Conservation (phyloP, 1,140 invertebrate genomes). For the Tetragonula clypearis region DNA sequence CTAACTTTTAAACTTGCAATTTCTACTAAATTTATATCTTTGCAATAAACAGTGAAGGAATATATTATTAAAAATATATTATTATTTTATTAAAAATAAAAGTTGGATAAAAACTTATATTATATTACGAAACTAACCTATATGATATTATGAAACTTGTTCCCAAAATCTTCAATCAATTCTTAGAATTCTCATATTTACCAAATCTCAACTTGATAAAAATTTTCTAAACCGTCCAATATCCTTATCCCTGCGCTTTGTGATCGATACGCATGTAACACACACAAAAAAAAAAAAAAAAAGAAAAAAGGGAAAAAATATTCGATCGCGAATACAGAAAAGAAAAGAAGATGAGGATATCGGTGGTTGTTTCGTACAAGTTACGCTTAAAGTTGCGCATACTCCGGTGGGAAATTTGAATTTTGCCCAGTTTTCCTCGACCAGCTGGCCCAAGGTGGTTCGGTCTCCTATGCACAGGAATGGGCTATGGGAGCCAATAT, state of each 20-base stretch:
- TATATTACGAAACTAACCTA: background rate
- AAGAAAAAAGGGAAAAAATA: background rate
- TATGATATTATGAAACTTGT: background rate
- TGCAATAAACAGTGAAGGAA: background rate
- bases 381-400: slow-evolving; percentile 67
- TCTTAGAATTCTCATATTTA: background rate
- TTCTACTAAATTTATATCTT: background rate
- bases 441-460: slow-evolving; percentile 58
- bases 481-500: slow-evolving; percentile 71
- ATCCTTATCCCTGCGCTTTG: background rate
- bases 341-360: background rate
- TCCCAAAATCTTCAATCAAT: background rate
- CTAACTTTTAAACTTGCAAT: background rate
- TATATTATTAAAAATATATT: too few species aligned
- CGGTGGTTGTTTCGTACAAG: slow-evolving; percentile 61
- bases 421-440: slow-evolving; percentile 64
- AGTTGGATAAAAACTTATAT: too few species aligned
- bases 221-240: background rate
- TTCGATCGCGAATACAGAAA: background rate
- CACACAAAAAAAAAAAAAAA: background rate
- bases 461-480: slow-evolving; percentile 66
- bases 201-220: background rate
- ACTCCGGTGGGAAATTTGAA: slow-evolving; percentile 69
- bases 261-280: slow-evolving; percentile 4
- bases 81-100: too few species aligned